Conservation (phyloP, 1,140 invertebrate genomes). For the Campoletis sonorensis region DNA sequence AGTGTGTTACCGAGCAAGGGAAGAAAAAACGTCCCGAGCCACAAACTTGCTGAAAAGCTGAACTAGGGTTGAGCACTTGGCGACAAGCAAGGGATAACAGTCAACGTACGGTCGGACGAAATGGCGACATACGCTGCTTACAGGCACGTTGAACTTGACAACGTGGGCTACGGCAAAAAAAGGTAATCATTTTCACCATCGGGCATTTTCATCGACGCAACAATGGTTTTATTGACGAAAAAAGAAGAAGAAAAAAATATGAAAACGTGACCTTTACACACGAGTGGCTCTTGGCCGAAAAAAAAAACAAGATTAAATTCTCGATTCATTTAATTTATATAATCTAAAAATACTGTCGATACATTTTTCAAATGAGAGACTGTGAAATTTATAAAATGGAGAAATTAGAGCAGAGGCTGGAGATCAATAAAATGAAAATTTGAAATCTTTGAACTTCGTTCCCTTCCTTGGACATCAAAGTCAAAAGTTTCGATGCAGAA, state of each 20-base stretch:
- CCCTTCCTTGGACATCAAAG: too few species aligned
- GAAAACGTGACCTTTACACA: not conserved
- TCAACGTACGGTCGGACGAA: constrained; percentile 52
- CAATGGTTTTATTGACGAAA: not conserved
- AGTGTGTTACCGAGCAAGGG: constrained; percentile 6
- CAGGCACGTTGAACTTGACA: constrained; percentile 84
- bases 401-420: too few species aligned
- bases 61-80: constrained; percentile 37
- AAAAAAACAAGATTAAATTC: too few species aligned
- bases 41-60: not conserved
- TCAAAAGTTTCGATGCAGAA: too few species aligned
- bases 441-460: too few species aligned
- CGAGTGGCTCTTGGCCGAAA: too few species aligned
- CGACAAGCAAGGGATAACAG: constrained; percentile 51
- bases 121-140: constrained; percentile 85
- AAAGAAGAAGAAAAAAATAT: not conserved
- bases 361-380: too few species aligned
- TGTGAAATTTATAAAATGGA: too few species aligned
- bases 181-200: constrained; percentile 74
- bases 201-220: not conserved
- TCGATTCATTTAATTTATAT: too few species aligned
- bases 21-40: constrained; percentile 2
- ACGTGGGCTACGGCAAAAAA: constrained; percentile 83
- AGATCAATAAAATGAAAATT: too few species aligned
- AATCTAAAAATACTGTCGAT: too few species aligned